A percentile compares a stretch with the other conserved stretches of the same genome.
These are phyloP conservation scores for Porites rus DNA, from an alignment of 92 coral and sea anemone species.

Conservation along the genomic window DNA sequence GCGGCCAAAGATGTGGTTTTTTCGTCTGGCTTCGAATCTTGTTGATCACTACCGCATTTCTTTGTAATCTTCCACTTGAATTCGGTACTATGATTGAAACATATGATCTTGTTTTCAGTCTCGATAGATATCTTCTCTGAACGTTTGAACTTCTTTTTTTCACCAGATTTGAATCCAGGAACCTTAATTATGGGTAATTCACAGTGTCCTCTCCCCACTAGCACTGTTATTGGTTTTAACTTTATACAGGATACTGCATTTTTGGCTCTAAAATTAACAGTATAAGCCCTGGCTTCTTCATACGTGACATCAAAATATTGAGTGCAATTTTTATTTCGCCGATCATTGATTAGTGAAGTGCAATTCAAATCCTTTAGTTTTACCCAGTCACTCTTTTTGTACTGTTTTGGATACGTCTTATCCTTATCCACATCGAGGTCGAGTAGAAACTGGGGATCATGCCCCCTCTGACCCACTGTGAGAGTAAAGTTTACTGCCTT, in stretches of 20 bases:
- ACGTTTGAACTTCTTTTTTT: slow-evolving; percentile 11
- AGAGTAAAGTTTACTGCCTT: slow-evolving; percentile 46
- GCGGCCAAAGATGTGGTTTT: not conserved
- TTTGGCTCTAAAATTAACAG: slow-evolving; percentile 26
- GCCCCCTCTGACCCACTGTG: slow-evolving; percentile 31
- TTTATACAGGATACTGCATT: slow-evolving; percentile 58
- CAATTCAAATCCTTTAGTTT: no score
- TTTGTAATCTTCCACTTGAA: slow-evolving; percentile 54
- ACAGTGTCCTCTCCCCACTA: not conserved
- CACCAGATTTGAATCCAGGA: not conserved
- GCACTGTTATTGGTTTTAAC: not conserved
- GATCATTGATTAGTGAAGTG: no score
- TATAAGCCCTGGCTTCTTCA: slow-evolving; percentile 5
- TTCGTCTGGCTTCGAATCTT: no score
- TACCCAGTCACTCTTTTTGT: no score
- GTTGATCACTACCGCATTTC: not conserved
- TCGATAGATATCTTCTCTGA: slow-evolving; percentile 42
- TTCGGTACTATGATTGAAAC: slow-evolving; percentile 6
- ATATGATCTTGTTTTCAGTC: slow-evolving; percentile 35
- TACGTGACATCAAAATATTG: not conserved
- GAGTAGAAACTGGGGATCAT: slow-evolving; percentile 49
- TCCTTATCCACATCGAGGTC: no score
- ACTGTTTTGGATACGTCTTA: no score
- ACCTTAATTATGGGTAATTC: not conserved
- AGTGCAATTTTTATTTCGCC: no score